Base-by-base conservation (phyloP, 2,113 vertebrate species). In the Pavo muticus region DNA sequence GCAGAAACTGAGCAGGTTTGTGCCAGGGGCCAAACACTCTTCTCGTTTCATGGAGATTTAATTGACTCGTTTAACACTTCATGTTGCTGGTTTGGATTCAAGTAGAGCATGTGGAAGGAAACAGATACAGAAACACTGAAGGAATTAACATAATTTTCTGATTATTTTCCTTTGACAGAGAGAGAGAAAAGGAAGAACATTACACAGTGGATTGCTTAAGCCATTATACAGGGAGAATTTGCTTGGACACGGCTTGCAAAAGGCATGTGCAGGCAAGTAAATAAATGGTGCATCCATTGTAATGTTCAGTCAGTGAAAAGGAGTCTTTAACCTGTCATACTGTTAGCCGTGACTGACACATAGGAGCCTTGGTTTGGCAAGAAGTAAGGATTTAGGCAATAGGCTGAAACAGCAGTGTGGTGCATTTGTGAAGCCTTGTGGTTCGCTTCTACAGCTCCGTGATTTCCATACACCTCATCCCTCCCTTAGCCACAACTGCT, bases 1-100 rank as follows among this genome's bases (percentile, higher is more conserved):
- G 7, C 20, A 10, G 52, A 48, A 57, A 7, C 0, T 7, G 25
- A 19, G n/a, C 10, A 27, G 7, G 1, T 0, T 1, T 11, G n/a
- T 56, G n/a, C 11, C 48, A 68, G 68, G 32, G 45, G 29, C 57
- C 32, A 79, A 68, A 11, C 16, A 52, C 71, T 72, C 45, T 24
- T 71, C 14, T 39, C 75, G 24, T 29, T 32, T 85, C 47, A 32
- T 1, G 1, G 39, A 63, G 37, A 11, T 57, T 30, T 57, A 15
- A 57, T 5, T 40, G 50, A 52, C 42, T 39, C 20, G 11, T 84
- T 68, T 2, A 87, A 27, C 20, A 37, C 23, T 77, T 48, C 0
- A 0, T 64, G 18, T 11, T 32, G 50, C 39, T 77, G 29, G 11
- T 54, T 76, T 91, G 69, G 45, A 35, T 47, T 60, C 42, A n/a